Percentiles rank a stretch among this genome's conserved stretches.
Conservation (phyloP, 2,113 vertebrate species). For the Apistogramma diplotaenia region DNA sequence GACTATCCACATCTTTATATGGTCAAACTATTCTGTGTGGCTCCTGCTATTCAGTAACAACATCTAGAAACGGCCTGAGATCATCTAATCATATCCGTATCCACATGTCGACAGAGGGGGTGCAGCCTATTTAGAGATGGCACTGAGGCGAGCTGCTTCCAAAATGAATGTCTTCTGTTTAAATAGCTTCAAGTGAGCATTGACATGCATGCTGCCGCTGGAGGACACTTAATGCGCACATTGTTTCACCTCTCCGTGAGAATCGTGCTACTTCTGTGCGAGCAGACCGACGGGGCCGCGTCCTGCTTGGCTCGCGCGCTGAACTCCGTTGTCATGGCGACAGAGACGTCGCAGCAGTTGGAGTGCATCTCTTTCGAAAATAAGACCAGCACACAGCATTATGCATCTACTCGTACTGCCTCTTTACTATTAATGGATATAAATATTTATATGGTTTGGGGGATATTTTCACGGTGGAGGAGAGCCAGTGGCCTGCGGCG, state of each 20-base stretch:
- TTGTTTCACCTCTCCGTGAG: constrained; percentile 9
- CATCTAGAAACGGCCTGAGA: constrained; percentile 39
- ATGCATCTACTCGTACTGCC: constrained; percentile 53
- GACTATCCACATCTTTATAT: constrained; percentile 57
- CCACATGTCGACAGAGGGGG: background rate
- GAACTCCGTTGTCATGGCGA: constrained; percentile 76
- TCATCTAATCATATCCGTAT: constrained; percentile 32
- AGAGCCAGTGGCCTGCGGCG: constrained; percentile 50
- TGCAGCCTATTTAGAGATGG: background rate
- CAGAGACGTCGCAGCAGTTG: constrained; percentile 59
- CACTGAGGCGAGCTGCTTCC: background rate
- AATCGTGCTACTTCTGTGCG: constrained; percentile 42
- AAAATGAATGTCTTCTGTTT: constrained; percentile 2
- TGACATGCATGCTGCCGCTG: constrained; percentile 22
- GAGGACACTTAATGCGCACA: constrained; percentile 11
- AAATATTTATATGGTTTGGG: constrained; percentile 72
- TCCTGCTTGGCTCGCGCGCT: constrained; percentile 46
- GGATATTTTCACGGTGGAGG: constrained; percentile 50
- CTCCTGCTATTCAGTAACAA: constrained; percentile 39
- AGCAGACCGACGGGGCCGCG: constrained; percentile 42
- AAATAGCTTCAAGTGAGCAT: constrained; percentile 22
- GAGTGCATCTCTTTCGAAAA: constrained; percentile 64
- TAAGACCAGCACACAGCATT: constrained; percentile 51
- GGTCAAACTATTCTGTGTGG: constrained; percentile 54
- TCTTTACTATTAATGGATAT: constrained; percentile 77